Base-by-base conservation (phyloP, 2,113 vertebrate genomes). In the Vidua chalybeata region DNA sequence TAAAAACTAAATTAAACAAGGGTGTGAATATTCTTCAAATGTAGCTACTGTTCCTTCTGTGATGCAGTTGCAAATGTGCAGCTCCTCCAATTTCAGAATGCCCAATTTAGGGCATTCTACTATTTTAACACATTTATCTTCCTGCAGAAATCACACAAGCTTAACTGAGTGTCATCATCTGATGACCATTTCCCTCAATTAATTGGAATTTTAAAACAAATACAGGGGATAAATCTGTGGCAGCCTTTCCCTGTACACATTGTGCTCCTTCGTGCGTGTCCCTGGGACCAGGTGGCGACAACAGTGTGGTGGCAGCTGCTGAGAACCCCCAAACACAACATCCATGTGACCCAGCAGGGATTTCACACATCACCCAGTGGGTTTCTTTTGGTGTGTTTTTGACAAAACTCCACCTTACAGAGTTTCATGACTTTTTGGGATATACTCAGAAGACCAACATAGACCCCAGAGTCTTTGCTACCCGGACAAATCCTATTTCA, bases 1-100 rank as follows among this genome's bases (percentile, higher is more conserved):
- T 90, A 93, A 96, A 95, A 62, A 56, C 49, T 88, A 96, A 97
- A 97, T 94, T 96, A 97, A 97, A 97, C 93, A 97, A 94, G 97
- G 96, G 97, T 97, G 96, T 39, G 84, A 96, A 68, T 89, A 82
- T 71, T 91, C 75, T 67, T 87, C 86, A 85, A 89, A 74, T 21
- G 37, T 89, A 93, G 97, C 98, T 97, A 97, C 97, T 61, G 97
- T 96, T 95, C 87, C 94, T 97, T 93, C 92, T 7, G 3, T 35
- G 45, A 43, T n/a, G 41, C 55, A 86, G 84, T 58, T 75, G 37
- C 27, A 79, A 87, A 82, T 56, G 54, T 11, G 64, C 33, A 92
- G 73, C 39, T 87, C 61, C 46, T 82, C 18, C 51, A n/a, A 4
- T 30, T 49, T 66, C 48, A 45, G 35, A 35, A 35, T 35, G 35